Evolutionary conservation across 2,113 vertebrate species (phyloP), one percentile per base, ranked within the genome.

Genomic region (Charina bottae): DNA sequence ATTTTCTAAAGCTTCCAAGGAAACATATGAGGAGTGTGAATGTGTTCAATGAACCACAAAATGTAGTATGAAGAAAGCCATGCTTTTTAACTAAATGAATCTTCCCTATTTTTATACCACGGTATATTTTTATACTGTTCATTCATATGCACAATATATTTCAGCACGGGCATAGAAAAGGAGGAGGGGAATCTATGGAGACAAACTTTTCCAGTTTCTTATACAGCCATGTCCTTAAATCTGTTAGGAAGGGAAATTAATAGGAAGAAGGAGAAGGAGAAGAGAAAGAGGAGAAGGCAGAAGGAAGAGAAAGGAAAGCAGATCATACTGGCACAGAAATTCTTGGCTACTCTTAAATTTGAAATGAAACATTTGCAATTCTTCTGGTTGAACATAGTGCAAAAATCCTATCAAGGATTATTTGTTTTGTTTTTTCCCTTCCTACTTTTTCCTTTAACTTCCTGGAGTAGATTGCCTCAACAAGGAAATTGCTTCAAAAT

Each of bases 1-100:
- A 90, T 89, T 96, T 92, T 85, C 23, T 92, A 95, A 28, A 9
- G 94, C 94, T 95, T 95, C 87, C 95, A 94, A 95, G 6, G 60
- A 95, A 93, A 60, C 21, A 0, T n/a, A 28, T 90, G 89, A 94
- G 93, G 96, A 95, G 37, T 85, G 89, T 95, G 94, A 93, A 94
- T 91, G 1, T 23, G 94, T 94, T 95, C 92, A 95, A 1, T 93
- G 95, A 95, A 85, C 91, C 62, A 88, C 72, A 92, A n/a, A 72
- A n/a, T 42, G 49, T 92, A 87, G 83, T 87, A 1, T 90, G 87
- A 93, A 92, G 21, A 93, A 94, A 95, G 93, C 93, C 89, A 87
- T 62, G 88, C 10, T 88, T 96, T 94, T 96, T 58, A 93, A 90
- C 33, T 85, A 28, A 1, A 0, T 87, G n/a, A 53, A 89, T 58